Evolutionary conservation across 2,113 vertebrate species (phyloP).

Genomic region (Ochotona princeps): DNA sequence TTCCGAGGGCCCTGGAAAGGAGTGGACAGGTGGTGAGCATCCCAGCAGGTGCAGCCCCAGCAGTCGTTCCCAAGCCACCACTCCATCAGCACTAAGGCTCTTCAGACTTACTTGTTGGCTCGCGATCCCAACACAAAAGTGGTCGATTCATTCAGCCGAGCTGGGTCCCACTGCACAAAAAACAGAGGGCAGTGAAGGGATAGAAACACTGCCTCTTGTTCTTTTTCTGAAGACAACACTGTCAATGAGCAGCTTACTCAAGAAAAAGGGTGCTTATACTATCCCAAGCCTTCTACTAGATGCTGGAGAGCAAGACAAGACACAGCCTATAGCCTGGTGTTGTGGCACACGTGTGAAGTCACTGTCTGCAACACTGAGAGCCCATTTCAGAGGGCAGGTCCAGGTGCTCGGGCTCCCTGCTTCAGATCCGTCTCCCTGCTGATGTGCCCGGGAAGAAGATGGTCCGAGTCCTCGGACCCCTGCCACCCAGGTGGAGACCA

Average conservation of each 20-base stretch:
- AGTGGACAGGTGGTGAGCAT: conserved; percentile 59
- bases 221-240: not conserved
- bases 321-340: not conserved
- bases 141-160: conserved; percentile 92
- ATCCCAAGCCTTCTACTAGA: not conserved
- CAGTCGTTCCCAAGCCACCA: not conserved
- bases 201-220: not conserved
- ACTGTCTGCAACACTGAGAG: no score
- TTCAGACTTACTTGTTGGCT: conserved; percentile 95
- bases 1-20: conserved; percentile 93
- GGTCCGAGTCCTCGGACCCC: no score
- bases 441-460: no score
- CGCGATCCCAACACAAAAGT: conserved; percentile 97
- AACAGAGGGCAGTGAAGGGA: conserved; percentile 54
- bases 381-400: no score
- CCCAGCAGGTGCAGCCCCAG: not conserved
- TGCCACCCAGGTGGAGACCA: no score
- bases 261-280: not conserved
- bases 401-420: no score
- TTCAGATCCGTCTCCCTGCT: no score
- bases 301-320: not conserved
- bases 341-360: no score
- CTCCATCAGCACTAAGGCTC: not conserved
- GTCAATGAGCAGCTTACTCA: not conserved
- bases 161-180: conserved; percentile 93